Percentiles rank a stretch among this genome's conserved stretches.
These are phyloP conservation scores for Microctonus hyperodae DNA, from an alignment of 2,888 invertebrate genomes.

Conservation along the genomic window DNA sequence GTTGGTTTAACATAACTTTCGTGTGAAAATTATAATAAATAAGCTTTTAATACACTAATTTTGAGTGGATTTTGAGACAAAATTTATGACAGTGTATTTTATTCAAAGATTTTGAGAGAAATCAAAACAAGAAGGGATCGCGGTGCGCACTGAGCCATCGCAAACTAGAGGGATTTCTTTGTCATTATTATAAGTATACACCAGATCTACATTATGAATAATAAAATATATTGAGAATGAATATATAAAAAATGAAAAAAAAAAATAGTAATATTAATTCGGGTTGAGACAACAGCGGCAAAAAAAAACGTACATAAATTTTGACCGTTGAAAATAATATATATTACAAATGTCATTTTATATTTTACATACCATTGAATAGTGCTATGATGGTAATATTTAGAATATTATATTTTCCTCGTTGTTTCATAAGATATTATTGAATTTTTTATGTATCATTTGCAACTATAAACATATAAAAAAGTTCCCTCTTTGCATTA, in stretches of 20 bases:
- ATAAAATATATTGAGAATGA: not conserved
- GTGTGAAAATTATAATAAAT: no score
- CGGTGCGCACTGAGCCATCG: slow-evolving; percentile 4
- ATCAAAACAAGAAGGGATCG: not conserved
- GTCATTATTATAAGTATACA: slow-evolving; percentile 21
- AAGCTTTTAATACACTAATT: no score
- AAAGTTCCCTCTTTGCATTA: not conserved
- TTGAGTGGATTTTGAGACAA: no score
- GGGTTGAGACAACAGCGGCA: not conserved
- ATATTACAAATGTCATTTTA: slow-evolving; percentile 24
- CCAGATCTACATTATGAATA: slow-evolving; percentile 1
- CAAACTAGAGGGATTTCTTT: slow-evolving; percentile 6
- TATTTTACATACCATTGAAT: slow-evolving; percentile 24
- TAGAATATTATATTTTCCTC: not conserved
- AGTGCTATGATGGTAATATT: slow-evolving; percentile 6
- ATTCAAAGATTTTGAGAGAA: not conserved
- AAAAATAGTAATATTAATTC: slow-evolving; percentile 1
- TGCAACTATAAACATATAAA: not conserved
- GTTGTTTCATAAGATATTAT: not conserved
- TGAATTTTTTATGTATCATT: not conserved
- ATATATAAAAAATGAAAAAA: not conserved
- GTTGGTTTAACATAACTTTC: no score
- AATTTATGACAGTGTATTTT: no score
- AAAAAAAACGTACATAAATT: not conserved
- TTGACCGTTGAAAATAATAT: not conserved